A percentile compares a stretch with the other conserved stretches of the same genome.
These are phyloP conservation scores for Typhlomys cinereus DNA, from an alignment of 2,113 vertebrate genomes.

Conservation along the genomic window DNA sequence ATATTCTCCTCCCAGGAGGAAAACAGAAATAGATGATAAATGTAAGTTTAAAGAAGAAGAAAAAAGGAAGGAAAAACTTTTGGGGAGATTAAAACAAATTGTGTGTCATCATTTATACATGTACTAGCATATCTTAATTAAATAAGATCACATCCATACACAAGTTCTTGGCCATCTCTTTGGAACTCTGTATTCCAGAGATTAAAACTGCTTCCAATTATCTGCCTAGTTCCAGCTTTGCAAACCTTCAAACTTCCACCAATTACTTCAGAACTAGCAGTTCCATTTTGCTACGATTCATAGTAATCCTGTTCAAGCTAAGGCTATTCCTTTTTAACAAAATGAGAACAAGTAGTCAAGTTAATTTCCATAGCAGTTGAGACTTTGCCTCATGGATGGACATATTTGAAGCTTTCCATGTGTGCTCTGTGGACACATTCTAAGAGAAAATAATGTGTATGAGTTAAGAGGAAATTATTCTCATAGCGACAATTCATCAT, in stretches of 20 bases:
- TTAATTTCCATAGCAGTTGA: slow-evolving; percentile 36
- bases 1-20: background rate
- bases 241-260: too few relatives aligned
- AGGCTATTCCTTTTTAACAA: slow-evolving; percentile 32
- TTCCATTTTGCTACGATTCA: slow-evolving; percentile 49
- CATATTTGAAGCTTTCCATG: background rate
- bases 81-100: background rate
- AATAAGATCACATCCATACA: background rate
- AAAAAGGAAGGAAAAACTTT: background rate
- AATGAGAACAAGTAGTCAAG: background rate
- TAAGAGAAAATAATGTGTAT: background rate
- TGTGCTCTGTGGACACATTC: background rate
- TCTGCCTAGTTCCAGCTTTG: background rate
- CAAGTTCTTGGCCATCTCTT: background rate
- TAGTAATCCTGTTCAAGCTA: slow-evolving; percentile 33
- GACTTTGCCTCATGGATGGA: slow-evolving; percentile 11
- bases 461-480: slow-evolving; percentile 76
- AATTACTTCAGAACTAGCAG: background rate
- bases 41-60: background rate
- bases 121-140: background rate
- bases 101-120: background rate
- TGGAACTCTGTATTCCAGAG: background rate
- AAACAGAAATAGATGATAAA: background rate
- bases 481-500: slow-evolving; percentile 80
- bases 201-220: background rate